These are phyloP conservation scores for Idaea dimidiata DNA, from an alignment of 2,888 invertebrate species.

Conservation along the genomic window DNA sequence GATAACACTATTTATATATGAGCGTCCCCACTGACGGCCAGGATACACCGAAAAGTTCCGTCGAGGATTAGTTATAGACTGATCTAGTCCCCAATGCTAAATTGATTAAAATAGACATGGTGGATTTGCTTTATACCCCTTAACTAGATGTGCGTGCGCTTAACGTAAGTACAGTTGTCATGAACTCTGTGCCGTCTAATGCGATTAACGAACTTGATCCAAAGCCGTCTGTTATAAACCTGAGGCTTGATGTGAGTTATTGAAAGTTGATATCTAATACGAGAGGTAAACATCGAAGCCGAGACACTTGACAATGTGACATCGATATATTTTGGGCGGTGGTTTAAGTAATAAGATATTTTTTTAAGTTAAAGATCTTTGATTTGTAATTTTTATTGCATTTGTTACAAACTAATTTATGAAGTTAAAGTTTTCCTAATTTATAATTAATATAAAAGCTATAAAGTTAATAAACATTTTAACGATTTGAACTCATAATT, in stretches of 20 bases:
- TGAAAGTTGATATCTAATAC: conserved; percentile 19
- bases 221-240: conserved; percentile 3
- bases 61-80: too few species aligned
- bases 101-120: too few species aligned
- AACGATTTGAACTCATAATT: too few species aligned
- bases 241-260: conserved; percentile 10
- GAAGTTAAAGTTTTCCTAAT: too few species aligned
- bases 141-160: not conserved
- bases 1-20: too few species aligned
- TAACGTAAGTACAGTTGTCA: not conserved
- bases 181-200: not conserved
- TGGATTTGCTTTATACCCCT: too few species aligned
- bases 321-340: conserved; percentile 29
- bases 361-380: not conserved
- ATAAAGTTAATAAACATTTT: too few species aligned
- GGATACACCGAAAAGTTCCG: too few species aligned
- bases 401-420: too few species aligned
- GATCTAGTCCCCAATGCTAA: too few species aligned
- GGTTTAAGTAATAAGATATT: conserved; percentile 13
- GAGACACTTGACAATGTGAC: conserved; percentile 38
- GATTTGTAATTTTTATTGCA: not conserved
- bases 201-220: not conserved
- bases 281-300: conserved; percentile 20
- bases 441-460: too few species aligned
- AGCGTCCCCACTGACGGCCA: too few species aligned